Base-by-base conservation (phyloP, 2,888 invertebrate species). In the Sphaeridia pumilis region DNA sequence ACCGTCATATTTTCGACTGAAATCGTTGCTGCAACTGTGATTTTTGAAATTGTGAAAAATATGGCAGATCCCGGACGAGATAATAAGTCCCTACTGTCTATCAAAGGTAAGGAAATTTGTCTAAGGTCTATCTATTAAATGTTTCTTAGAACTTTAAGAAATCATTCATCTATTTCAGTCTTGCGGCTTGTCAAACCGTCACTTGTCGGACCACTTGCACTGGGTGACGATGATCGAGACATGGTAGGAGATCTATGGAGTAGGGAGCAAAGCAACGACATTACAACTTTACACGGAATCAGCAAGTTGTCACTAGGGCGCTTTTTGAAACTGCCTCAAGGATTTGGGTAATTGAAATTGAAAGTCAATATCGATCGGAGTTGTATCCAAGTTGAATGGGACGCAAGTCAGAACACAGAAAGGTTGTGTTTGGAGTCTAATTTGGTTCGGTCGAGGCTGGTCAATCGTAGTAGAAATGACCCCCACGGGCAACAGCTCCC, bases 121-220 rank as follows among this genome's bases (percentile, higher is more conserved):
- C n/a, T n/a, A n/a, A n/a, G n/a, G n/a, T n/a, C n/a, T n/a, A n/a
- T n/a, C n/a, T n/a, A n/a, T n/a, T n/a, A n/a, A n/a, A n/a, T n/a
- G n/a, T n/a, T n/a, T n/a, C n/a, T n/a, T n/a, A n/a, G n/a, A n/a
- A n/a, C n/a, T n/a, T n/a, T 41, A 41, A 21, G 44, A n/a, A 26
- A 12, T 12, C 34, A 10, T 10, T 14, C 14, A 34, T 56, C 49
- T 49, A 49, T 71, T 71, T 36, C 67, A 80, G 95, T 97, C 48
- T 94, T 97, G 92, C 78, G 95, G 63, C 76, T 97, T 58, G 93
- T 94, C 1, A 82, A 89, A 66, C 95, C 95, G 3, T 86, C 88
- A 26, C 74, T 95, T 60, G 83, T 87, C 56, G 84, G 83, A 66
- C 83, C 85, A 10, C 76, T 82, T 66, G 81, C 87, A 57, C 79